phyloP scores from a whole-genome alignment of 2,113 vertebrate species.

The Urocitellus parryii region DNA sequence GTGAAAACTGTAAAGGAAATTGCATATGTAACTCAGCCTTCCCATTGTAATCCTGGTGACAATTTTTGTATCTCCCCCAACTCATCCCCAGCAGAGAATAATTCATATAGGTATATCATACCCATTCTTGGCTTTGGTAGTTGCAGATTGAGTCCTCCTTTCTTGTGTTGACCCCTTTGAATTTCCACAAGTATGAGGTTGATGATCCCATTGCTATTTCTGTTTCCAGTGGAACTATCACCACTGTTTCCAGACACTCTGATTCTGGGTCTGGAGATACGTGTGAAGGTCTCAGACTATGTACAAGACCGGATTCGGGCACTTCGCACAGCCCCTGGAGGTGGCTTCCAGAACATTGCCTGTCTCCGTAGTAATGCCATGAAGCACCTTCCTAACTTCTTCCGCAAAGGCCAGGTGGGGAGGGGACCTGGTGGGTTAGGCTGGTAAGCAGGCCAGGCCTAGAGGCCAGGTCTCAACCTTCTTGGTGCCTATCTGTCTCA shows the following conservation, averaged over 20 bases:
- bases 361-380: conserved; percentile 96
- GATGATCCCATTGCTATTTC: conserved; percentile 47
- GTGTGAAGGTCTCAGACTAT: conserved; percentile 96
- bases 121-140: not conserved
- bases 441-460: not conserved
- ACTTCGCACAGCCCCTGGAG: conserved; percentile 88
- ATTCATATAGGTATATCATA: not conserved
- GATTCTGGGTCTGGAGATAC: conserved; percentile 94
- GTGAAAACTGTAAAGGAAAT: conserved; percentile 12
- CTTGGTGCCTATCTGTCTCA: not conserved
- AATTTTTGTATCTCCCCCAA: not conserved
- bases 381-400: conserved; percentile 97
- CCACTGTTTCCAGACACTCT: conserved; percentile 92
- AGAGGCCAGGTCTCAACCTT: not conserved
- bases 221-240: conserved; percentile 91
- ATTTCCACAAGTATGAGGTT: not conserved
- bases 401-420: conserved; percentile 94
- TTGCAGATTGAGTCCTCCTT: not conserved
- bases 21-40: not conserved
- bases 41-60: not conserved
- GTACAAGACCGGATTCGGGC: conserved; percentile 93
- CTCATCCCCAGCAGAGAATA: not conserved
- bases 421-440: not conserved
- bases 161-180: not conserved
- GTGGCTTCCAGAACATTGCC: conserved; percentile 94